Base-by-base conservation (phyloP, 2,888 invertebrate genomes). In the Drosophila peninsularis region DNA sequence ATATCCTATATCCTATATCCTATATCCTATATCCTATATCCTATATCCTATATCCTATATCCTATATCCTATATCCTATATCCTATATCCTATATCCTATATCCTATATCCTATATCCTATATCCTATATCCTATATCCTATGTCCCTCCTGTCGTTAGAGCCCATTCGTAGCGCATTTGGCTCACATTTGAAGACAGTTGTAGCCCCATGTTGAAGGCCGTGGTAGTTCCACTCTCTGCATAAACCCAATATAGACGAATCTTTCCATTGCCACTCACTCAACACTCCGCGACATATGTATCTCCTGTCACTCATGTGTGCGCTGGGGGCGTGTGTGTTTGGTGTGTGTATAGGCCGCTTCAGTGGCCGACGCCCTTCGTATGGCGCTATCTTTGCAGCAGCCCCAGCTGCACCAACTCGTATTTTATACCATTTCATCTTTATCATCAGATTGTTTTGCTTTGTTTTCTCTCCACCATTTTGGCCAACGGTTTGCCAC, bases 381-480 rank as follows among this genome's bases (percentile, higher is more conserved):
- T 47, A 37, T 41, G 39, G 42, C 71, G 54, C 54, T 55, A 55
- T 58, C 64, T 63, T 44, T 32, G 42, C 37, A 53, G 9, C 67
- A 47, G 32, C 30, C 50, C 17, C 67, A 62, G 58, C 58, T 62
- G 64, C 63, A 78, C 52, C 75, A 66, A 24, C 44, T 63, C 53
- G 64, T 37, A 76, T 80, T 81, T 80, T 66, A 71, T 63, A 75
- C 72, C 79, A 84, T 83, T 83, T 84, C 80, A 82, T 83, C 85
- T 79, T 79, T 87, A 75, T 72, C 82, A 74, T 57, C 69, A 76
- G 81, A 66, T 71, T 62, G 66, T 70, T 75, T 77, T 68, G 71
- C 71, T 77, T 70, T 70, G 49, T 68, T 78, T 55, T 9, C 19
- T 5, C 27, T 11, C n/a, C 14, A 2, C 11, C 27, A 19, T 30